Conservation (phyloP, 2,797 vertebrate genomes). For the Eleutherodactylus coqui region DNA sequence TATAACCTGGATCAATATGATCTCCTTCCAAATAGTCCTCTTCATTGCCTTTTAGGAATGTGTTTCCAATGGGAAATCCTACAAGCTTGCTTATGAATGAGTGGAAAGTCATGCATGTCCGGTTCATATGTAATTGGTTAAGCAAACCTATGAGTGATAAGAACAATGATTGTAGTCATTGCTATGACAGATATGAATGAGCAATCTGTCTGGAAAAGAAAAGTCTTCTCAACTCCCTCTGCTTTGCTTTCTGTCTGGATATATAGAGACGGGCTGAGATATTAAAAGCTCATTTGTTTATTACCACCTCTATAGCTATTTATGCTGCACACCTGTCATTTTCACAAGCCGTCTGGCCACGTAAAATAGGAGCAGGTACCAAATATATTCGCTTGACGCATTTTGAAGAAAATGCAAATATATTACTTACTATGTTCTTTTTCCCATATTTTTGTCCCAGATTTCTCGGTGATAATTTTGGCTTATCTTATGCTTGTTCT, state of each 20-base stretch:
- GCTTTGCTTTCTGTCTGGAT: not conserved
- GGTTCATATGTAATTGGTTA: constrained; percentile 4
- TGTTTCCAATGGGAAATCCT: not conserved
- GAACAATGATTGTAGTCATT: constrained; percentile 21
- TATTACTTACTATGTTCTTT: not conserved
- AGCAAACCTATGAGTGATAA: constrained; percentile 13
- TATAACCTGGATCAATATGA: not conserved
- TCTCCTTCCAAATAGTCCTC: not conserved
- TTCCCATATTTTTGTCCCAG: not conserved
- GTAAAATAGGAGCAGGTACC: no score
- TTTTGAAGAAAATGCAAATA: not conserved
- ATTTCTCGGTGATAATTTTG: not conserved
- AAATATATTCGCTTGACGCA: not conserved
- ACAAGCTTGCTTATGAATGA: constrained; percentile 6
- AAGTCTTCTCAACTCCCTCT: not conserved
- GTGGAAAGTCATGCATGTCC: constrained; percentile 8
- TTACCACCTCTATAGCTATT: constrained; percentile 2
- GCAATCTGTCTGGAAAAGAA: constrained; percentile 4
- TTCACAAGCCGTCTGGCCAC: not conserved
- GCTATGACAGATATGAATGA: constrained; percentile 10
- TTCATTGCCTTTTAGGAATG: not conserved
- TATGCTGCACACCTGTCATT: constrained; percentile 1
- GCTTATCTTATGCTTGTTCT: not conserved
- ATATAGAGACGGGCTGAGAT: not conserved
- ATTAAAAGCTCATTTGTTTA: not conserved